Percentiles rank a stretch among this genome's conserved stretches.
These are phyloP conservation scores for Pseudeuparius sepicola DNA, from an alignment of 2,888 invertebrate species.

Conservation along the genomic window DNA sequence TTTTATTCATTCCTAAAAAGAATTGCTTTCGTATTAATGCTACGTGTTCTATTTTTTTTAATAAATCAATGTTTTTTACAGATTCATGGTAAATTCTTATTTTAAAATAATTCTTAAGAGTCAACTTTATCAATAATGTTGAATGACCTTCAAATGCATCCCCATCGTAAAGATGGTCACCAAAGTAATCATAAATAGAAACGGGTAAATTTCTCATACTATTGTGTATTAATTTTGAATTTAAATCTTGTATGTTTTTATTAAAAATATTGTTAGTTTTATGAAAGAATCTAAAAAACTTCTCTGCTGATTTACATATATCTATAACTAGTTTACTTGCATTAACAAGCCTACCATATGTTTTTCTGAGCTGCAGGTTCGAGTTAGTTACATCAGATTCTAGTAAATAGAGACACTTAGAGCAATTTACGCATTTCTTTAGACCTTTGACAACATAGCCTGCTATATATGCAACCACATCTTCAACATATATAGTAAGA, in stretches of 20 bases:
- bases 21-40: not conserved
- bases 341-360: slow-evolving; percentile 13
- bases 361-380: slow-evolving; percentile 14
- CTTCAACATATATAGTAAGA: slow-evolving; percentile 13
- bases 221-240: slow-evolving; percentile 6
- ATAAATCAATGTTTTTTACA: slow-evolving; percentile 6
- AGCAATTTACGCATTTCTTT: slow-evolving; percentile 13
- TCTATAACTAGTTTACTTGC: slow-evolving; percentile 12
- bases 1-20: slow-evolving; percentile 3
- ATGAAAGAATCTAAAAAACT: slow-evolving; percentile 14
- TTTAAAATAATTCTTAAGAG: slow-evolving; percentile 15
- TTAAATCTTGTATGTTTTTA: slow-evolving; percentile 10
- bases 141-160: slow-evolving; percentile 8
- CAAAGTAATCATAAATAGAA: slow-evolving; percentile 8
- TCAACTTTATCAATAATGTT: slow-evolving; percentile 6
- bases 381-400: slow-evolving; percentile 11
- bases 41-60: slow-evolving; percentile 5
- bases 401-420: slow-evolving; percentile 11
- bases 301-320: slow-evolving; percentile 15
- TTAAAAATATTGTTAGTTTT: slow-evolving; percentile 16
- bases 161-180: slow-evolving; percentile 8
- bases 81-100: slow-evolving; percentile 16
- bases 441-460: slow-evolving; percentile 12
- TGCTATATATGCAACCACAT: slow-evolving; percentile 12
- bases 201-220: slow-evolving; percentile 9